Evolutionary conservation across 2,113 vertebrate genomes (phyloP), one percentile per base, ranked within the genome.

Genomic region (Corynorhinus townsendii): DNA sequence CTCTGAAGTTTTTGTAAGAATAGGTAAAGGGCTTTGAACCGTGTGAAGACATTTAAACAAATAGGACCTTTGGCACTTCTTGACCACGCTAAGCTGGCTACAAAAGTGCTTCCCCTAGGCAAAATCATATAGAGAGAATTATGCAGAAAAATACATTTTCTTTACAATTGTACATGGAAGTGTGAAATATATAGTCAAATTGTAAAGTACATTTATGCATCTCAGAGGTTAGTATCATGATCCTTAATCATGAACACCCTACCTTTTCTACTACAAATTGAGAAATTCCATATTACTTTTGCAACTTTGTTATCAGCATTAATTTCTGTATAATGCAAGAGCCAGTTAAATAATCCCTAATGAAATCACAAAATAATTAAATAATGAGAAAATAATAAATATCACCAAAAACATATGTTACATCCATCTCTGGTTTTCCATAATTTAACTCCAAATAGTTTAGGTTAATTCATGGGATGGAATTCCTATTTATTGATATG

Each of bases 311-410:
- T 89, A 66, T 92, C 43, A 83, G 64, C 33, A 72, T 38, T 84
- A 52, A 90, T 83, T 91, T 80, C 68, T 90, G 1, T 86, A 82
- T 56, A 82, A 75, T 82, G 20, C 5, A 80, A 47, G 64, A 97
- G 82, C 4, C 30, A 64, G 47, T 94, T 91, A 92, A 93, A 92
- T n/a, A 86, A 82, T 64, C 86, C n/a, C n/a, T 91, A 81, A 93
- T 79, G 84, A 85, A 96, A 66, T 82, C 16, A 85, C 75, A 54
- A 81, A 88, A 68, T 33, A 91, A 80, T 19, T n/a, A 77, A 76
- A n/a, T 84, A 54, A 28, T 28, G 89, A 77, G 75, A 77, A 91
- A 85, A 87, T 64, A 69, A 59, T 87, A 71, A 95, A 66, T 24
- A 52, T 84, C 64, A 71, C 12, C 30, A 87, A 91, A 75, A 89